A percentile compares a stretch with the other conserved stretches of the same genome.
These are phyloP conservation scores for Paedocypris micromegethes DNA, from an alignment of 2,797 vertebrate species.

Conservation along the genomic window DNA sequence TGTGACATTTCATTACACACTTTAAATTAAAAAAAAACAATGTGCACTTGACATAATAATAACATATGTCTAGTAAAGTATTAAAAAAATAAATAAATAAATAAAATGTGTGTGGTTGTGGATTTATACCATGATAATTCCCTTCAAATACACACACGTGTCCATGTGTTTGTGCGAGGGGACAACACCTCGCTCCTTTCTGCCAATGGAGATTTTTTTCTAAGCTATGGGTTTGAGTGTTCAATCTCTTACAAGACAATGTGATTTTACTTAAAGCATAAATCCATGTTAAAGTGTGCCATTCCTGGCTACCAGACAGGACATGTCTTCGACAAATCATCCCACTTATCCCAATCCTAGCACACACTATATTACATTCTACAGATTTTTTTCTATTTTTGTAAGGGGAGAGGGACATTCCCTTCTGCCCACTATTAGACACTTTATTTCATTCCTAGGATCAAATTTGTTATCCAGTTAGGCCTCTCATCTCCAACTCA, in stretches of 20 bases:
- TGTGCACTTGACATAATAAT: no score
- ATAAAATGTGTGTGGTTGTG: no score
- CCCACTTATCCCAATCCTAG: slow-evolving; percentile 34
- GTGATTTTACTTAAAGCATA: slow-evolving; percentile 45
- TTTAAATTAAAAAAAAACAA: no score
- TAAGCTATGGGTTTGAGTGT: slow-evolving; percentile 7
- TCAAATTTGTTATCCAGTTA: slow-evolving; percentile 57
- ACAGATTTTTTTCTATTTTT: slow-evolving; percentile 3
- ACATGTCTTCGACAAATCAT: slow-evolving; percentile 26
- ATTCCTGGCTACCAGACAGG: slow-evolving; percentile 13
- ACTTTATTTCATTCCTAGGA: slow-evolving; percentile 49
- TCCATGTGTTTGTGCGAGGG: neutral
- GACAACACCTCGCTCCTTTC: neutral
- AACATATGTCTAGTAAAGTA: no score
- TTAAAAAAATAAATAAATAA: no score
- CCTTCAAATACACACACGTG: no score
- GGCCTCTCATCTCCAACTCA: slow-evolving; percentile 59
- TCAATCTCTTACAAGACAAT: slow-evolving; percentile 35
- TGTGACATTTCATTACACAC: no score
- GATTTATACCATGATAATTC: no score
- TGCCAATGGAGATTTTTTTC: neutral
- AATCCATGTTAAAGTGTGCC: slow-evolving; percentile 35
- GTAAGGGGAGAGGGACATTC: slow-evolving; percentile 2
- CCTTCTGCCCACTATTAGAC: slow-evolving; percentile 50
- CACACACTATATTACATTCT: slow-evolving; percentile 14